phyloP scores from a whole-genome alignment of 2,113 vertebrate genomes.

The Corythaixoides concolor region DNA sequence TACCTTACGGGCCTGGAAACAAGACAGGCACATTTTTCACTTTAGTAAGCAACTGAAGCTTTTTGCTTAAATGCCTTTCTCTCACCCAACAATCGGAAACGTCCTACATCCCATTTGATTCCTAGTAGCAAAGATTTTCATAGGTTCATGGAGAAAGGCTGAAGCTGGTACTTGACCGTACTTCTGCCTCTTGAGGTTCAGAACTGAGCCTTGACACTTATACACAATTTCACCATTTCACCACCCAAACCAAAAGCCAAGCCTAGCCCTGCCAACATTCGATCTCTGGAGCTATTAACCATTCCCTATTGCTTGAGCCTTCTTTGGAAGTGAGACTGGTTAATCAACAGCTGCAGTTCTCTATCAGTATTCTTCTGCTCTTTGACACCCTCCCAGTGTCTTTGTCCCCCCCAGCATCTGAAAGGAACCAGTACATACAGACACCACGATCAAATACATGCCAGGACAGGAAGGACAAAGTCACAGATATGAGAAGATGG shows the following conservation, averaged over 20 bases:
- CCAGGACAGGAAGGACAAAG: slow-evolving; percentile 22
- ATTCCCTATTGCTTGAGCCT: not conserved
- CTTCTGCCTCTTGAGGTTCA: not conserved
- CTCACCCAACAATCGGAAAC: not conserved
- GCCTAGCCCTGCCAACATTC: not conserved
- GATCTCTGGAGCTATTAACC: not conserved
- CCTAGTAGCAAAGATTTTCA: not conserved
- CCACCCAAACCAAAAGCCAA: not conserved
- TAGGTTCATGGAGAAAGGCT: not conserved
- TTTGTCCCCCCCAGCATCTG: not conserved
- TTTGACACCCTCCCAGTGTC: not conserved
- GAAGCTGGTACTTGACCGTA: not conserved
- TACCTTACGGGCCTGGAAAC: not conserved
- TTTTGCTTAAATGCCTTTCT: not conserved
- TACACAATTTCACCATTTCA: not conserved
- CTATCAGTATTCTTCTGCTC: not conserved
- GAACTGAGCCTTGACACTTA: not conserved
- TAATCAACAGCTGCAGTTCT: not conserved
- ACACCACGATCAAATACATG: not conserved
- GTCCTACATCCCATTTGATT: not conserved
- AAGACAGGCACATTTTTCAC: not conserved
- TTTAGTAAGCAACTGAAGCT: not conserved
- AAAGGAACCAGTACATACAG: not conserved
- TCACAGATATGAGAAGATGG: not conserved
- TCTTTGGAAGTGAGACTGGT: not conserved